These are phyloP conservation scores for Botia almorhae DNA, from an alignment of 2,797 vertebrate genomes.

Conservation along the genomic window DNA sequence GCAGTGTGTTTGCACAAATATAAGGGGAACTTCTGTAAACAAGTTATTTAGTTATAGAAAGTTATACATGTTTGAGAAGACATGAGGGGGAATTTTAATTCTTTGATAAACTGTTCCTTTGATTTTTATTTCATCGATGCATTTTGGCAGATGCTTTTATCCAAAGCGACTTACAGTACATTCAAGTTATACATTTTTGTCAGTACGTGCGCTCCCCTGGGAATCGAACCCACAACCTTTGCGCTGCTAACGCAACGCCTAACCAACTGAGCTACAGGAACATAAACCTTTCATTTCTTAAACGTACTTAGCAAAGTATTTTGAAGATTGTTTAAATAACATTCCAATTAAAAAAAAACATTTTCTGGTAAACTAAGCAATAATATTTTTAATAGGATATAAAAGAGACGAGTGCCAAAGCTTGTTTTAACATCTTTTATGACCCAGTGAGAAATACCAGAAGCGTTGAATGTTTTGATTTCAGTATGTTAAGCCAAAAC, in stretches of 20 bases:
- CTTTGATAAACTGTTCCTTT: not conserved
- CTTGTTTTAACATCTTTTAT: constrained; percentile 27
- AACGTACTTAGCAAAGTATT: not conserved
- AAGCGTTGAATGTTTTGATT: constrained; percentile 39
- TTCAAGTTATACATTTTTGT: not conserved
- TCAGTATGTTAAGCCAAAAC: constrained; percentile 41
- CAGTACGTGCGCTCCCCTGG: too few species aligned
- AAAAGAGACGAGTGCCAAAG: not conserved
- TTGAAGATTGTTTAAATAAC: not conserved
- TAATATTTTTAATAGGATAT: not conserved
- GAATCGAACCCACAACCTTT: too few species aligned
- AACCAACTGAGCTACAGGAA: too few species aligned
- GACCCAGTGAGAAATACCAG: constrained; percentile 7
- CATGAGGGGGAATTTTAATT: not conserved
- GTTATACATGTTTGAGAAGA: not conserved
- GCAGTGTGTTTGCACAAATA: too few species aligned
- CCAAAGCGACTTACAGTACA: too few species aligned
- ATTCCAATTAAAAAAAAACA: not conserved
- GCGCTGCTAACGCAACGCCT: too few species aligned
- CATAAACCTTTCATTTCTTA: not conserved
- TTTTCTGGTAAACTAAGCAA: not conserved
- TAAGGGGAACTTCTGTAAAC: too few species aligned
- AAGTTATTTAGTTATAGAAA: too few species aligned
- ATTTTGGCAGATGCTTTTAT: too few species aligned
- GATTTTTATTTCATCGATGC: not conserved